Evolutionary conservation across 1,140 invertebrate species (phyloP).

Genomic region (Cotesia typhae): DNA sequence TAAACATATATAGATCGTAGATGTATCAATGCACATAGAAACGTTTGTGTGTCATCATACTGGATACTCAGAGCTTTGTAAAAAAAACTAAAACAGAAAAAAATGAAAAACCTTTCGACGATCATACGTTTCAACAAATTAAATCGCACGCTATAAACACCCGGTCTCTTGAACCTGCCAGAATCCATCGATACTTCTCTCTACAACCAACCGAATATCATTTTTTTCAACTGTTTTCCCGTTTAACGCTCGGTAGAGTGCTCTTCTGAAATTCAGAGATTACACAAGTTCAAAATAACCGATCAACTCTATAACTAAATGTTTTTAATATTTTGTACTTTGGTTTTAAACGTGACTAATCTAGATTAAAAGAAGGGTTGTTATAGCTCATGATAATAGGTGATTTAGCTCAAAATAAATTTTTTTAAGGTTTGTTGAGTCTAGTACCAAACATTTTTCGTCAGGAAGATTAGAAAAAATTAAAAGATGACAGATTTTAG

Average conservation of each 20-base stretch:
- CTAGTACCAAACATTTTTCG: too few species aligned
- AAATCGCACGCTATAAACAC: conserved; percentile 25
- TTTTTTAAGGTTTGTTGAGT: too few species aligned
- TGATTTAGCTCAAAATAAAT: too few species aligned
- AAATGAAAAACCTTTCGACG: conserved; percentile 4
- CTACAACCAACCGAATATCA: conserved; percentile 1
- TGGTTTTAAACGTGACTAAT: neutral
- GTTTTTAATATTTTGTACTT: neutral
- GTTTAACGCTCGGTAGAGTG: neutral
- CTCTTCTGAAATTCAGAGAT: conserved; percentile 25
- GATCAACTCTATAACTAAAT: conserved; percentile 2
- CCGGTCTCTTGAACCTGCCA: conserved; percentile 12
- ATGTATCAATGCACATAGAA: conserved; percentile 12
- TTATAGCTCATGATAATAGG: too few species aligned
- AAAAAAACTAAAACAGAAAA: too few species aligned
- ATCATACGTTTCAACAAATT: conserved; percentile 32
- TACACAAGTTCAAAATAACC: conserved; percentile 29
- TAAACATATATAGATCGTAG: neutral
- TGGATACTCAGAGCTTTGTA: conserved; percentile 24
- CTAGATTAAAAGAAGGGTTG: too few species aligned
- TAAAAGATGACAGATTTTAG: too few species aligned
- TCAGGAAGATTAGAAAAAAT: too few species aligned
- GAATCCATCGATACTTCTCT: conserved; percentile 23
- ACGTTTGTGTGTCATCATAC: conserved; percentile 16
- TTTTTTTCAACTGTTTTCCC: conserved; percentile 14